phyloP scores from a whole-genome alignment of 1,140 invertebrate species.

The Orchestia grillus region DNA sequence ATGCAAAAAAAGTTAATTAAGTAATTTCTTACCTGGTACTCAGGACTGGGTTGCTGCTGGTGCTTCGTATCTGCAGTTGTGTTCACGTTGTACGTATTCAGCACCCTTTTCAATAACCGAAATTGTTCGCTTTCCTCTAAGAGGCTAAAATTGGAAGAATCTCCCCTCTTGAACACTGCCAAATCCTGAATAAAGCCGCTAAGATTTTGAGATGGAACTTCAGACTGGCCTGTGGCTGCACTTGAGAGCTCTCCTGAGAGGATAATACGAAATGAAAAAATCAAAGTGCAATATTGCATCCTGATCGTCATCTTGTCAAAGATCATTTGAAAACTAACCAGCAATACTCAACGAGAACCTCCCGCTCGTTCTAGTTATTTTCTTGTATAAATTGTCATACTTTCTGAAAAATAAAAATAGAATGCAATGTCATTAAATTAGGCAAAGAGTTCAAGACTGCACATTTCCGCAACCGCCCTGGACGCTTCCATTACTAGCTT shows the following conservation, averaged over 20 bases:
- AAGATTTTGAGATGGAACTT: neutral
- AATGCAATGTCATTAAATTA: no score
- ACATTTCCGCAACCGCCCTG: no score
- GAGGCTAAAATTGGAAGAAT: neutral
- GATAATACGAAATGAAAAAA: neutral
- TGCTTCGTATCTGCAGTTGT: neutral
- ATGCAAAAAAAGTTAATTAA: neutral
- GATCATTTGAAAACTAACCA: neutral
- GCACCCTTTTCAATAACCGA: neutral
- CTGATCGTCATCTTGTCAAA: neutral
- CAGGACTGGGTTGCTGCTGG: neutral
- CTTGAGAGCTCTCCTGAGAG: neutral
- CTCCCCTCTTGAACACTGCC: neutral
- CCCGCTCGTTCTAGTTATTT: neutral
- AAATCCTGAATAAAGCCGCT: neutral
- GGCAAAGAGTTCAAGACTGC: no score
- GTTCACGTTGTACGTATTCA: neutral
- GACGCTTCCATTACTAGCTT: no score
- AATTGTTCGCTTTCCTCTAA: neutral
- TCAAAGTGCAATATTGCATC: neutral
- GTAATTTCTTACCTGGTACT: neutral
- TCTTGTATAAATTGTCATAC: neutral
- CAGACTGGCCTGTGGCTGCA: neutral
- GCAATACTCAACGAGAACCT: neutral
- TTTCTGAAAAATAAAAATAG: neutral